Conservation (phyloP, 2,888 invertebrate genomes). For the Dryobotodes eremita region DNA sequence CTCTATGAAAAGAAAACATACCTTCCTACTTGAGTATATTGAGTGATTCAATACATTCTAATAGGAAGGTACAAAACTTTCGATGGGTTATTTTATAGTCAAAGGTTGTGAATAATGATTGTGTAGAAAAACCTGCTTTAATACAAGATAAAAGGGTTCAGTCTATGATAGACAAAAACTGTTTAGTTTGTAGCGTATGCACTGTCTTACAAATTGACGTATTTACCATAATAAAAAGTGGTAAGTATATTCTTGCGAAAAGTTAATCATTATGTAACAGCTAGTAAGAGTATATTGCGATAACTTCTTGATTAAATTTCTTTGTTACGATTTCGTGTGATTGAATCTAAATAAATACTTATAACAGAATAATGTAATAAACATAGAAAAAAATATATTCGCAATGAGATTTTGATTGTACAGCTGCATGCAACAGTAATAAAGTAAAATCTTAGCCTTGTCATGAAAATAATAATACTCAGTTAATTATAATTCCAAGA, state of each 20-base stretch:
- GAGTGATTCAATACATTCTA: too few relatives aligned
- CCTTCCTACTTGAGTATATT: too few relatives aligned
- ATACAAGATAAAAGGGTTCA: neutral
- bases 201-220: slow-evolving; percentile 8
- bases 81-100: neutral
- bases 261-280: slow-evolving; percentile 28
- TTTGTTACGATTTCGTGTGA: slow-evolving; percentile 26
- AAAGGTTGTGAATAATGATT: neutral
- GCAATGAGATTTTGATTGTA: neutral
- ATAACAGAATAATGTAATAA: slow-evolving; percentile 4
- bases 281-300: slow-evolving; percentile 11
- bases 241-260: slow-evolving; percentile 23
- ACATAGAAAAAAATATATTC: neutral
- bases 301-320: slow-evolving; percentile 38
- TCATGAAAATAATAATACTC: neutral
- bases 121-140: neutral
- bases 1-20: neutral
- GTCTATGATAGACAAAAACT: neutral
- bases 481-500: neutral
- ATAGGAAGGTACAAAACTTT: too few relatives aligned
- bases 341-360: slow-evolving; percentile 29
- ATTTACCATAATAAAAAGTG: slow-evolving; percentile 1
- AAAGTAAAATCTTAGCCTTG: neutral
- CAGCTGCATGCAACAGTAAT: neutral
- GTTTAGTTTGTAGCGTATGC: neutral